Evolutionary conservation across 2,888 invertebrate species (phyloP), one percentile per base, ranked within the genome.

Genomic region (Drosophila fungiperda): DNA sequence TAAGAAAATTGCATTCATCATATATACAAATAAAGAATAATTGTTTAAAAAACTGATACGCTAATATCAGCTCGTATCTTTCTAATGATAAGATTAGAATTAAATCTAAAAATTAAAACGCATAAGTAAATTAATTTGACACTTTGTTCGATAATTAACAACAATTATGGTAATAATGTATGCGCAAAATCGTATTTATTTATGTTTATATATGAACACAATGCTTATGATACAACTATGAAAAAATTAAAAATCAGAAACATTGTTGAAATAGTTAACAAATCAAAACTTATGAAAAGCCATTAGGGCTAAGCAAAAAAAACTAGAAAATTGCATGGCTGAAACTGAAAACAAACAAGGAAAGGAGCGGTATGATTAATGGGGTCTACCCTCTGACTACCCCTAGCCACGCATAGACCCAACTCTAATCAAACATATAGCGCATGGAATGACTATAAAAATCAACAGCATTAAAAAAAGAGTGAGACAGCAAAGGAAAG

Each of bases 361-460:
- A 38, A n/a, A 71, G 59, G 38, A 26, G 35, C 12, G 23, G 53
- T 45, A 66, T 71, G 75, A 71, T 62, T 40, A 76, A 76, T 76
- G 61, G 57, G 38, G n/a, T 17, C 32, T 12, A 54, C 26, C 20
- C 8, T 6, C 4, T 23, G 49, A 15, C 42, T 42, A 26, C 9
- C 15, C 36, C 9, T 11, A 6, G 9, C 17, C 9, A 12, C 11
- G n/a, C 9, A 36, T 15, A 15, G 6, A 20, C 33, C 53, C 40
- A 17, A 52, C 50, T 48, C 42, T 32, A 55, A 80, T 68, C 61
- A 77, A 71, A 68, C 61, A 55, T 49, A 50, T 48, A 61, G 45
- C 26, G 69, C 12, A 55, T 64, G 58, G 58, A 68, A 64, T 48
- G 63, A 74, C 59, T 73, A 69, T 74, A 62, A 77, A 65, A 78